Evolutionary conservation across 2,113 vertebrate genomes (phyloP), one percentile per base, ranked within the genome.

Genomic region (Myocastor coypus): DNA sequence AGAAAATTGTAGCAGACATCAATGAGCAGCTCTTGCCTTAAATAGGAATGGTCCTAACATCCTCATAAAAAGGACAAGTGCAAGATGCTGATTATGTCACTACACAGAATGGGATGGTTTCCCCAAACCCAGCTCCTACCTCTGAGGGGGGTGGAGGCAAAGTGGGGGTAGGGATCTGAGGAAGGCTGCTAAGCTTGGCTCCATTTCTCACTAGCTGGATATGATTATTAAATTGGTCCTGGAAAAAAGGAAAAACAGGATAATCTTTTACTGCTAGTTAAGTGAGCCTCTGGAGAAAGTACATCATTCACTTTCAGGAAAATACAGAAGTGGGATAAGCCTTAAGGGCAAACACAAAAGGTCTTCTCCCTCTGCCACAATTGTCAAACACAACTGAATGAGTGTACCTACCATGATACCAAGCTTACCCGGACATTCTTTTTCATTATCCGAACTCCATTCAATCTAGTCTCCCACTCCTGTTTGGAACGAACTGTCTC

Each of bases 121-220:
- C 30, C 55, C 92, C 64, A 10, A 16, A 75, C 6, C 66, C n/a
- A 92, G 0, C 2, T 3, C 98, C 98, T 97, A 99, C 99, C 97
- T 99, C 99, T 0, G 98, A 98, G 22, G 99, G 99, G 0, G 99
- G 98, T 1, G 98, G 98, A 0, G 99, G 99, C 96, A 99, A 98
- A 0, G 98, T 94, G 0, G 99, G 99, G 0, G 99, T 97, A 0
- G 98, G 98, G 97, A 99, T 99, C 96, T 98, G 98, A 1, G 99
- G 99, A 32, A 99, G 99, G 95, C 98, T 99, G 97, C 99, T 99
- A 63, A 99, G 93, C 94, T 98, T 99, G 0, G 98, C 98, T 6
- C 99, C 99, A 0, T 98, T 98, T 81, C 98, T 98, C 50, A 99
- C 99, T 84, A 99, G 98, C 97, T 98, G 98, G 94, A 99, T 99